These are phyloP conservation scores for Triops cancriformis DNA, from an alignment of 1,140 invertebrate genomes.

Conservation along the genomic window DNA sequence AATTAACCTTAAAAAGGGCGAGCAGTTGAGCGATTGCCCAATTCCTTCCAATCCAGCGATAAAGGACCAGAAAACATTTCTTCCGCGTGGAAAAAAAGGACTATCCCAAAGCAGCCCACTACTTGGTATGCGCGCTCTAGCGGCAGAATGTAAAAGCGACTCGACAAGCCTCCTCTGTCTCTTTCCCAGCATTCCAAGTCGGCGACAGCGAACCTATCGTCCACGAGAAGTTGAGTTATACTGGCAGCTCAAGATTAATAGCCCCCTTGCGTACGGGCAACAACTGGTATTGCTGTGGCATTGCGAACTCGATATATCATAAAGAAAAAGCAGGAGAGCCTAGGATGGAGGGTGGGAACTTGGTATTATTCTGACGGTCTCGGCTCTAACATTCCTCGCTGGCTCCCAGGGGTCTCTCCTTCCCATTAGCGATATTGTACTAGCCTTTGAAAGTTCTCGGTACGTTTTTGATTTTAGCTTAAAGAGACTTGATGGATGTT, in stretches of 20 bases:
- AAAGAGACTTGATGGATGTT: neutral
- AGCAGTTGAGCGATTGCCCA: neutral
- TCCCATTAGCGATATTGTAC: slow-evolving; percentile 6
- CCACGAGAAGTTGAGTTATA: neutral
- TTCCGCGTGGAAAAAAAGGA: neutral
- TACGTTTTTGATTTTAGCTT: neutral
- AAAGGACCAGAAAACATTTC: neutral
- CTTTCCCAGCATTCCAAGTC: neutral
- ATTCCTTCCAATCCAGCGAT: neutral
- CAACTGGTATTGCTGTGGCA: neutral
- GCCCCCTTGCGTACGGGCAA: neutral
- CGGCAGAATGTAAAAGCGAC: neutral
- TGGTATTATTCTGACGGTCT: neutral
- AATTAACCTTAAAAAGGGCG: neutral
- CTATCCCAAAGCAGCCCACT: neutral
- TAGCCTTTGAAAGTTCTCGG: neutral
- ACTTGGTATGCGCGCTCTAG: slow-evolving; percentile 8
- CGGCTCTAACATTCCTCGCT: neutral
- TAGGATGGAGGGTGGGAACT: neutral
- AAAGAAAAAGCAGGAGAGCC: neutral
- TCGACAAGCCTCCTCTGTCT: neutral
- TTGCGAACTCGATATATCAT: neutral
- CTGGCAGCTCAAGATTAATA: slow-evolving; percentile 1
- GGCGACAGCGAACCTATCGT: neutral
- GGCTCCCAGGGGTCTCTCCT: neutral